Evolutionary conservation across 2,797 vertebrate species (phyloP).

Genomic region (Gila robusta): DNA sequence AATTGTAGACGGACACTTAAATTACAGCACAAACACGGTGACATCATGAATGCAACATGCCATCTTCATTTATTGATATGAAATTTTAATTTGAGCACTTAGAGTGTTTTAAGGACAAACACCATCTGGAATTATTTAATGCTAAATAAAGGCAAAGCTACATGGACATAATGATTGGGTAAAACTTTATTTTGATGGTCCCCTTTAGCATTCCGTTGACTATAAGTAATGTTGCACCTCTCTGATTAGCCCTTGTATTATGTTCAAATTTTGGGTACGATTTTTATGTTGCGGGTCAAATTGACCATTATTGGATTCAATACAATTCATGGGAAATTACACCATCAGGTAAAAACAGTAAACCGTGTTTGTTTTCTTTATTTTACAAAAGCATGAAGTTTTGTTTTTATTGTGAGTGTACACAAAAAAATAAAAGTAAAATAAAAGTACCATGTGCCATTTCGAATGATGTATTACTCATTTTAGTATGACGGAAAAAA

Average conservation of each 20-base stretch:
- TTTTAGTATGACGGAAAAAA: too few species aligned
- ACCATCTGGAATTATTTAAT: neutral
- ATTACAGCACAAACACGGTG: neutral
- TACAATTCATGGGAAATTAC: neutral
- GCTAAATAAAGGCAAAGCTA: neutral
- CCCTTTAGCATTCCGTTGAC: neutral
- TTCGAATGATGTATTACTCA: too few species aligned
- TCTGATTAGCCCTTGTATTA: too few species aligned
- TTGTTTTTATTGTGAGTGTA: too few species aligned
- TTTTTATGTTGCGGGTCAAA: too few species aligned
- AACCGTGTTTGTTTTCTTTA: neutral
- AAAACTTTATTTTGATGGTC: neutral
- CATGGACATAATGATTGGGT: neutral
- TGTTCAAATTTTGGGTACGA: too few species aligned
- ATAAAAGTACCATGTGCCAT: too few species aligned
- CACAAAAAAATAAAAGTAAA: too few species aligned
- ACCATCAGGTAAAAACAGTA: neutral
- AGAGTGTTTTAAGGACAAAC: neutral
- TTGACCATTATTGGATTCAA: too few species aligned
- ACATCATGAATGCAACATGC: neutral
- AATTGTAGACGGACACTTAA: slow-evolving; percentile 9
- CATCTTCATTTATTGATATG: slow-evolving; percentile 17
- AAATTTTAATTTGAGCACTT: neutral
- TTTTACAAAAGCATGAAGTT: too few species aligned
- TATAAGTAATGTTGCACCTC: neutral